Percentiles rank a stretch among this genome's conserved stretches.
phyloP scores from a whole-genome alignment of 2,888 invertebrate genomes.

The Nemurella pictetii region DNA sequence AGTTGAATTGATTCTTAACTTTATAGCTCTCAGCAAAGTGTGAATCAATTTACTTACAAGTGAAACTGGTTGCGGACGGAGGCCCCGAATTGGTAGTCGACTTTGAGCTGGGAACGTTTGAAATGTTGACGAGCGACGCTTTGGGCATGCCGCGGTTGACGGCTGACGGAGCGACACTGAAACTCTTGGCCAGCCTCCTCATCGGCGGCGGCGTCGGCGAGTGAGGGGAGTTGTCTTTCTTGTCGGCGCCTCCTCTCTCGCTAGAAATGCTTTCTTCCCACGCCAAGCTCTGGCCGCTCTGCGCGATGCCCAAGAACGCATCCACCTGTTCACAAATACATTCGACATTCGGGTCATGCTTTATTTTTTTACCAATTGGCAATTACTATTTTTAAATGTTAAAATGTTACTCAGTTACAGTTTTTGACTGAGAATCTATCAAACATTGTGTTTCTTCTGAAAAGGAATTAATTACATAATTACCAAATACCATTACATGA shows the following conservation, averaged over 20 bases:
- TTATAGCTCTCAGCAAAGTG: too few relatives aligned
- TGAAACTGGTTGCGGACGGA: slow-evolving; percentile 66
- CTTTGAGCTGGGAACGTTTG: slow-evolving; percentile 67
- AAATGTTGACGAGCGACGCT: slow-evolving; percentile 76
- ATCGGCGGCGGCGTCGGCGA: slow-evolving; percentile 83
- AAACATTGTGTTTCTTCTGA: too few relatives aligned
- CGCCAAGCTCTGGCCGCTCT: slow-evolving; percentile 55
- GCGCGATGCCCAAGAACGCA: slow-evolving; percentile 77
- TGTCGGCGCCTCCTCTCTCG: slow-evolving; percentile 48
- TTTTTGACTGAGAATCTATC: too few relatives aligned
- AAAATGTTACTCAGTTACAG: too few relatives aligned
- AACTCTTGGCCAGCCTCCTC: slow-evolving; percentile 87
- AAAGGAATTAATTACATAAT: too few relatives aligned
- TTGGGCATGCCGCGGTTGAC: slow-evolving; percentile 74
- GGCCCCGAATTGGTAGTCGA: slow-evolving; percentile 73
- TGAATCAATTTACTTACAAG: slow-evolving; percentile 59
- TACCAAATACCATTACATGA: too few relatives aligned
- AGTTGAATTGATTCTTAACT: too few relatives aligned
- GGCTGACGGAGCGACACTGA: slow-evolving; percentile 81
- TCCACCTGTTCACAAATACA: slow-evolving; percentile 68
- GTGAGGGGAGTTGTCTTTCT: slow-evolving; percentile 53
- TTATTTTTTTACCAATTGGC: too few relatives aligned
- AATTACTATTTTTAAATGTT: too few relatives aligned
- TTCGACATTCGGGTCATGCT: too few relatives aligned
- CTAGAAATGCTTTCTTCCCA: slow-evolving; percentile 55